Evolutionary conservation across 2,113 vertebrate species (phyloP), one percentile per base, ranked within the genome.

Genomic region (Panurus biarmicus): DNA sequence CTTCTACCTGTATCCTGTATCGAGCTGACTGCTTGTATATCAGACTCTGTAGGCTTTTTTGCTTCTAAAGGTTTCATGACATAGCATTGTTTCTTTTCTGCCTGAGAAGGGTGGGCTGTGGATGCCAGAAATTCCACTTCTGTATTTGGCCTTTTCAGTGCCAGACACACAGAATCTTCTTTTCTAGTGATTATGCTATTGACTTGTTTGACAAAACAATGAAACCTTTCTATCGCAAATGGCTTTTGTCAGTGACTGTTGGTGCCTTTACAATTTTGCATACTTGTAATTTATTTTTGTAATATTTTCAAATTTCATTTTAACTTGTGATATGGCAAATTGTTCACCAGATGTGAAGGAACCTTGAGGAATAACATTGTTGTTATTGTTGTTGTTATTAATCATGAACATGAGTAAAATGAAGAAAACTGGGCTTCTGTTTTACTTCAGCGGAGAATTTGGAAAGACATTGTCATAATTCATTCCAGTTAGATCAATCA

Each of bases 361-460:
- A 94, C 51, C 26, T 90, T 96, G 76, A 94, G 62, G 95, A 89
- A 56, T 29, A 57, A 83, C 31, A 42, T 69, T 93, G 75, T 84
- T 91, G 13, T 78, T 87, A 13, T 86, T 90, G n/a, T 62, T 93
- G 24, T 93, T 94, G 31, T 72, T 96, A 88, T 96, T 96, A 96
- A 96, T 93, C 89, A 89, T 61, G 66, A 24, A 42, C 62, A 74
- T 79, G 60, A 92, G 51, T 60, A 71, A 92, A 96, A 81, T 57
- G 70, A 80, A 74, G 51, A 61, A 92, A 88, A 73, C 3, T 64
- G 77, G 60, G n/a, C 60, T 96, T 85, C 87, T 96, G 85, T 91
- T 97, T 93, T 83, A 57, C 82, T 95, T 91, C 79, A 85, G 18
- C 80, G 81, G 48, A 92, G 93, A 96, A 77, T 75, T 96, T 96